These are phyloP conservation scores for Choristoneura fumiferana DNA, from an alignment of 1,140 invertebrate species.

Conservation along the genomic window DNA sequence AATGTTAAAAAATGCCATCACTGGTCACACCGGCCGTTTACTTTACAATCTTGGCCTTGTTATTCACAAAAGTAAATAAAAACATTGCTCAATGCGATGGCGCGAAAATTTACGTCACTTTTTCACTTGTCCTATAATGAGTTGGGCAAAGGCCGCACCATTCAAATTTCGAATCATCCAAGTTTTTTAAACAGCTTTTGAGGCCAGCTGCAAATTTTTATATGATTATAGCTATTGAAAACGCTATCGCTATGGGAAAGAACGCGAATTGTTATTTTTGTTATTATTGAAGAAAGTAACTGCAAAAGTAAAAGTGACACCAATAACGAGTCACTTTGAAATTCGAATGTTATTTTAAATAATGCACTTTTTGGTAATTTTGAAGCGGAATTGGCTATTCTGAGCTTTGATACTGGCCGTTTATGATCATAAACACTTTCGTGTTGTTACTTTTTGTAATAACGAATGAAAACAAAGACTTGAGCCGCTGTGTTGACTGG, in stretches of 20 bases:
- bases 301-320: conserved; percentile 8
- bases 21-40: no score
- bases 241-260: conserved; percentile 6
- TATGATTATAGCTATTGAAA: conserved; percentile 11
- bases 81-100: no score
- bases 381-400: background rate
- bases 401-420: background rate
- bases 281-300: conserved; percentile 14
- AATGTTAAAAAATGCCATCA: no score
- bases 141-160: no score
- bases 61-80: no score
- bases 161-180: no score
- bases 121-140: no score
- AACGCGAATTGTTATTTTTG: conserved; percentile 10
- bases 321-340: background rate
- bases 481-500: background rate
- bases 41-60: no score
- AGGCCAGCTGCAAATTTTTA: background rate
- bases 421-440: background rate
- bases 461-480: background rate
- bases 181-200: no score
- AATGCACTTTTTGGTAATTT: background rate
- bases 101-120: no score
- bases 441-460: background rate
- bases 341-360: background rate